Evolutionary conservation across 2,888 invertebrate species (phyloP).

Genomic region (Dasypolia templi): DNA sequence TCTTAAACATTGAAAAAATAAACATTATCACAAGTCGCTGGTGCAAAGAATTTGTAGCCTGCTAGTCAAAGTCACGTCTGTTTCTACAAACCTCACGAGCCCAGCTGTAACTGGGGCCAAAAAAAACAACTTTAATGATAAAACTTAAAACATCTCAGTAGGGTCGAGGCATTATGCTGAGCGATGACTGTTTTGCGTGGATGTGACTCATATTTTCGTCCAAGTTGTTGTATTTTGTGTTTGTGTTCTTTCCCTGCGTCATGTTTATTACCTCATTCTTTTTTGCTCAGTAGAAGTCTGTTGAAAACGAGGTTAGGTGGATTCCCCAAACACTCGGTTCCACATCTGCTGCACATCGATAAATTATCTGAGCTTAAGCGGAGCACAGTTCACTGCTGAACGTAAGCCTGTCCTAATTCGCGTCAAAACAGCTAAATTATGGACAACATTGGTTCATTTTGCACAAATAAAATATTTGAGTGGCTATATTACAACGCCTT

Average conservation of each 20-base stretch:
- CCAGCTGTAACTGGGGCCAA: not conserved
- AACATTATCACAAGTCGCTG: not conserved
- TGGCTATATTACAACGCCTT: not conserved
- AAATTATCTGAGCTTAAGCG: not conserved
- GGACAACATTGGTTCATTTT: not conserved
- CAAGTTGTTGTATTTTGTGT: no score
- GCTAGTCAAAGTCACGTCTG: not conserved
- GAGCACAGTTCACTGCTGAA: not conserved
- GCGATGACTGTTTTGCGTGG: no score
- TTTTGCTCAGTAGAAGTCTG: not conserved
- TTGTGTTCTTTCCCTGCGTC: no score
- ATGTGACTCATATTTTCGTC: no score
- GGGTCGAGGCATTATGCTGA: no score
- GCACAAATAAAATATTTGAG: conserved; percentile 5
- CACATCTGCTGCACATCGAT: not conserved
- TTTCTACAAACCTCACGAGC: not conserved
- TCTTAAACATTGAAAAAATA: not conserved
- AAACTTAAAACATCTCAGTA: no score
- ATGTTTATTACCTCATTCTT: no score
- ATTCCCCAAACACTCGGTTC: not conserved
- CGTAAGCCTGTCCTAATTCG: not conserved
- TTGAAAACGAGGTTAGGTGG: not conserved
- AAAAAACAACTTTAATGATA: no score
- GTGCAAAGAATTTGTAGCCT: not conserved
- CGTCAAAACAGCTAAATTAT: not conserved